phyloP scores from a whole-genome alignment of 2,113 vertebrate genomes.

The Perca schrenkii region DNA sequence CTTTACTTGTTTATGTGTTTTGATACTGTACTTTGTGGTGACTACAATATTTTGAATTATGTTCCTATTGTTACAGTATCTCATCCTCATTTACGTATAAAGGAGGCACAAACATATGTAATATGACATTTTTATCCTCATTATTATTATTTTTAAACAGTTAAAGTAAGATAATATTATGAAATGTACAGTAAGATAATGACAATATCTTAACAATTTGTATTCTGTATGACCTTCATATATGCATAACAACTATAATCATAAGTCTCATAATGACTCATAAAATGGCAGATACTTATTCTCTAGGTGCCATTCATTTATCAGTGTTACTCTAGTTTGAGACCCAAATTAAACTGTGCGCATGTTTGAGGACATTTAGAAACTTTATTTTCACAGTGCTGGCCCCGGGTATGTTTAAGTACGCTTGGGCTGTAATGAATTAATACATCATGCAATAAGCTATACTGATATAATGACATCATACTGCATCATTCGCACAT shows the following conservation, averaged over 20 bases:
- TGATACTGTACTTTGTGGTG: neutral
- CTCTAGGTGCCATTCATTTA: neutral
- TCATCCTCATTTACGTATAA: neutral
- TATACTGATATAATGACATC: neutral
- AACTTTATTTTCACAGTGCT: neutral
- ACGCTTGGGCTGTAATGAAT: neutral
- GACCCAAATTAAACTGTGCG: neutral
- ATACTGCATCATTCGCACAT: neutral
- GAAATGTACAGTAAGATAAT: neutral
- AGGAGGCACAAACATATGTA: neutral
- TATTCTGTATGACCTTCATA: neutral
- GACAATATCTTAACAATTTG: neutral
- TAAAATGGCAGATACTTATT: neutral
- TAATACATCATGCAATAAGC: neutral
- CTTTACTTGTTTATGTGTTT: neutral
- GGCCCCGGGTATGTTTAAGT: neutral
- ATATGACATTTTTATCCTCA: neutral
- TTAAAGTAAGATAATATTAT: neutral
- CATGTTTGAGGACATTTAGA: neutral
- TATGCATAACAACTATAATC: neutral
- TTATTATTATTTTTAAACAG: neutral
- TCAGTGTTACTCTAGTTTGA: neutral
- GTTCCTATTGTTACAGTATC: neutral
- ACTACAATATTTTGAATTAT: neutral
- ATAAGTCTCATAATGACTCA: constrained; percentile 12